Percentiles rank a stretch among this genome's conserved stretches.
Conservation (phyloP, 2,797 vertebrate genomes). For the Parauchenoglanis ngamensis region DNA sequence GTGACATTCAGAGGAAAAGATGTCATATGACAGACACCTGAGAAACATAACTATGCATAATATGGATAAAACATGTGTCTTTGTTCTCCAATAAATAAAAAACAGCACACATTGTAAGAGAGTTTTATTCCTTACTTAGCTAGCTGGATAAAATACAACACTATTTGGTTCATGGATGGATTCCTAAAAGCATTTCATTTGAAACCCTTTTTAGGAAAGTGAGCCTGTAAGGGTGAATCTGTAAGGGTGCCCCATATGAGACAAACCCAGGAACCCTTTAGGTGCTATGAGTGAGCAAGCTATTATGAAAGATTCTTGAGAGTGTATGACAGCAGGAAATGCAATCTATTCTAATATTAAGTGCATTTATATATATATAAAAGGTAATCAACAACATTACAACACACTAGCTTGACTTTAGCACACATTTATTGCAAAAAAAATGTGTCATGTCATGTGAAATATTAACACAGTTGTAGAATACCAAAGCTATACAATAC, state of each 20-base stretch:
- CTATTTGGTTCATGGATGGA: neutral
- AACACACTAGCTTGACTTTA: neutral
- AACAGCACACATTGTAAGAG: neutral
- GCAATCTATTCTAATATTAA: neutral
- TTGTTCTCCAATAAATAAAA: neutral
- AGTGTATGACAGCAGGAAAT: neutral
- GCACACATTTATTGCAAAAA: neutral
- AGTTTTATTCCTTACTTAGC: no score
- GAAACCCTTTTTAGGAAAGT: neutral
- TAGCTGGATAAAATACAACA: neutral
- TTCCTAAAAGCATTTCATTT: neutral
- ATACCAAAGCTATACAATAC: neutral
- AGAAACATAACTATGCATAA: neutral
- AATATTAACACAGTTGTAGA: no score
- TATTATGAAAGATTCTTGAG: neutral
- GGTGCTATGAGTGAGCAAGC: neutral
- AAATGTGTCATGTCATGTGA: no score
- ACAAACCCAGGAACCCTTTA: no score
- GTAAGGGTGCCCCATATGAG: no score
- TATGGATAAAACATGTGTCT: neutral
- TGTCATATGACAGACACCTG: neutral
- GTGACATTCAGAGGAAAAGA: neutral
- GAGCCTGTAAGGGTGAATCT: no score
- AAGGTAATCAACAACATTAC: neutral
- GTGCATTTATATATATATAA: neutral